Conservation (phyloP, 2,888 invertebrate species). For the Lasius fuliginosus region DNA sequence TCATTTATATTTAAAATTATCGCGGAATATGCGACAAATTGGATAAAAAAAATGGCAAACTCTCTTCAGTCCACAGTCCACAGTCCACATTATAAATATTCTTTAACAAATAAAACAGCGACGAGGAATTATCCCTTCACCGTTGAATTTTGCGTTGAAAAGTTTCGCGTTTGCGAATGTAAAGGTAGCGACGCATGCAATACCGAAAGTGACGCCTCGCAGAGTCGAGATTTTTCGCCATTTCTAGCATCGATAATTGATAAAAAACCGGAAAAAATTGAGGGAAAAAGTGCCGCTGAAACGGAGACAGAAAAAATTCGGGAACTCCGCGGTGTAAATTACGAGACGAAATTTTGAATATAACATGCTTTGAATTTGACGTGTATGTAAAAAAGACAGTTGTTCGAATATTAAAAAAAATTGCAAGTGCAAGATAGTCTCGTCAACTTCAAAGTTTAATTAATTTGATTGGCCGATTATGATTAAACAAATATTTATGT, state of each 20-base stretch:
- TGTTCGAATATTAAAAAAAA: neutral
- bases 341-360: conserved; percentile 10
- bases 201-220: conserved; percentile 1
- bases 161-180: neutral
- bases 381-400: neutral
- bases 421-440: neutral
- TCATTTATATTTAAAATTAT: neutral
- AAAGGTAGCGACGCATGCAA: neutral
- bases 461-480: neutral
- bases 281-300: neutral
- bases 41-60: neutral
- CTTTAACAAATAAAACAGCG: neutral
- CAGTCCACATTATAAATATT: neutral
- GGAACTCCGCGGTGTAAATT: neutral
- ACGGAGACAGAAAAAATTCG: neutral
- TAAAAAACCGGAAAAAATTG: conserved; percentile 25
- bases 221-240: neutral
- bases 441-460: neutral
- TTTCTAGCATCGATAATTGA: conserved; percentile 13
- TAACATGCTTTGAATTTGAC: neutral
- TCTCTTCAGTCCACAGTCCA: neutral
- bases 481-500: neutral
- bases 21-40: neutral
- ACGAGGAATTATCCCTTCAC: neutral
- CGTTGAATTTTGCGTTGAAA: conserved; percentile 8